A percentile compares a stretch with the other conserved stretches of the same genome.
Evolutionary conservation across 2,797 vertebrate species (phyloP).

Genomic region (Sarcoramphus papa): DNA sequence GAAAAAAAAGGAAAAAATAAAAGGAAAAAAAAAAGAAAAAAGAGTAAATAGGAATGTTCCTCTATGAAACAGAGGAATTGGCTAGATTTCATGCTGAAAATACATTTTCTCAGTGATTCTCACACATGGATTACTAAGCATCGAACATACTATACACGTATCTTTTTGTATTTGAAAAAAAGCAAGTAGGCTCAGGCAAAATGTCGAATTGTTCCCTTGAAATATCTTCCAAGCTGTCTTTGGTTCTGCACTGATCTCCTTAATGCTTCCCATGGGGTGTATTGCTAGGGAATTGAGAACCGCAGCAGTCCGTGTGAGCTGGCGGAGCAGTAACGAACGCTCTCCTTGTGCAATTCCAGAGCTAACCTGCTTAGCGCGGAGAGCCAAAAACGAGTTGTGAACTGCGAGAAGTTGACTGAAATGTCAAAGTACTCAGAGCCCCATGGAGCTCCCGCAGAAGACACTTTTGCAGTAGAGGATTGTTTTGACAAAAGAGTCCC

Average conservation of each 20-base stretch:
- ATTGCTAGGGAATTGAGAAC: background rate
- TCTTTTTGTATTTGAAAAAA: background rate
- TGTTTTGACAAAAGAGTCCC: slow-evolving; percentile 17
- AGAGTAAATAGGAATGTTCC: background rate
- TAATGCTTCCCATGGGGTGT: background rate
- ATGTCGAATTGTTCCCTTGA: background rate
- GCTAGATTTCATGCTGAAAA: background rate
- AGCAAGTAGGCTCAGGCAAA: background rate
- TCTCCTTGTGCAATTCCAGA: background rate
- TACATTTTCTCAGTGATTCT: background rate
- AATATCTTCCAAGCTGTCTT: background rate
- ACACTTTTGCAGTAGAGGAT: background rate
- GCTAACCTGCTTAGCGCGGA: background rate
- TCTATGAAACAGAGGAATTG: background rate
- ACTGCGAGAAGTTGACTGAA: slow-evolving; percentile 9
- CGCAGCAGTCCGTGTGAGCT: fast-evolving
- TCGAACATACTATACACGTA: background rate
- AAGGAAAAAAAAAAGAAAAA: too few relatives aligned
- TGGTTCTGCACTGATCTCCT: background rate
- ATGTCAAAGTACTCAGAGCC: slow-evolving; percentile 41
- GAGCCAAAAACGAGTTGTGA: background rate
- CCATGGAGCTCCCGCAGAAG: background rate
- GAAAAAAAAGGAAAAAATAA: too few relatives aligned
- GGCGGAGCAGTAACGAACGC: fast-evolving
- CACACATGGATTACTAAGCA: background rate